These are phyloP conservation scores for Phlogophora meticulosa DNA, from an alignment of 2,888 invertebrate species.

Conservation along the genomic window DNA sequence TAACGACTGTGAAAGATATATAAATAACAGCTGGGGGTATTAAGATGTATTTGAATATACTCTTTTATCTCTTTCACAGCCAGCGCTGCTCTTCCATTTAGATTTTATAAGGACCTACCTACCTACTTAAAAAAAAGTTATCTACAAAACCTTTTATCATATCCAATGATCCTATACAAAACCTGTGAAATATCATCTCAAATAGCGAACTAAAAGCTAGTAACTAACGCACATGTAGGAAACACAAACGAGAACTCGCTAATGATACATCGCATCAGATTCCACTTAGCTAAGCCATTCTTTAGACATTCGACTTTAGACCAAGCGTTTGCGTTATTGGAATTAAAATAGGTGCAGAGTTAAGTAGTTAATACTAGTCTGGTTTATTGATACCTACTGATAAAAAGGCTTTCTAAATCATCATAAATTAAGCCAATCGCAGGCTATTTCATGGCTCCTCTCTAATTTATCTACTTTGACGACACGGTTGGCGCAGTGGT, in stretches of 20 bases:
- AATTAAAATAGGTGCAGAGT: background rate
- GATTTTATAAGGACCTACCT: no score
- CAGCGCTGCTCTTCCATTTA: no score
- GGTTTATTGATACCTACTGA: background rate
- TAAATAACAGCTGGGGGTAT: no score
- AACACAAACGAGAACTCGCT: slow-evolving; percentile 35
- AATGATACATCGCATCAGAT: slow-evolving; percentile 55
- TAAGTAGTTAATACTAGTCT: slow-evolving; percentile 11
- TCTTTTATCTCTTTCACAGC: no score
- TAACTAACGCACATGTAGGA: slow-evolving; percentile 9
- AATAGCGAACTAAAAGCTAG: slow-evolving; percentile 17
- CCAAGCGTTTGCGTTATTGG: slow-evolving; percentile 21
- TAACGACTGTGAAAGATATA: no score
- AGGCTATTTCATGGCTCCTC: background rate
- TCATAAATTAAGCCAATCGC: background rate
- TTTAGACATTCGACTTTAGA: slow-evolving; percentile 43
- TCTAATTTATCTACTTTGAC: no score
- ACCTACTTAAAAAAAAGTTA: no score
- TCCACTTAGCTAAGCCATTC: slow-evolving; percentile 51
- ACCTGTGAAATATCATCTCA: background rate
- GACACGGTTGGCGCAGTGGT: no score
- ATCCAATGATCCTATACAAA: background rate
- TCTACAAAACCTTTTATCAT: no score
- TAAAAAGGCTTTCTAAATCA: background rate
- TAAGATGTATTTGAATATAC: no score